Evolutionary conservation across 2,888 invertebrate genomes (phyloP), one percentile per base, ranked within the genome.

Genomic region (Muscina levida): DNA sequence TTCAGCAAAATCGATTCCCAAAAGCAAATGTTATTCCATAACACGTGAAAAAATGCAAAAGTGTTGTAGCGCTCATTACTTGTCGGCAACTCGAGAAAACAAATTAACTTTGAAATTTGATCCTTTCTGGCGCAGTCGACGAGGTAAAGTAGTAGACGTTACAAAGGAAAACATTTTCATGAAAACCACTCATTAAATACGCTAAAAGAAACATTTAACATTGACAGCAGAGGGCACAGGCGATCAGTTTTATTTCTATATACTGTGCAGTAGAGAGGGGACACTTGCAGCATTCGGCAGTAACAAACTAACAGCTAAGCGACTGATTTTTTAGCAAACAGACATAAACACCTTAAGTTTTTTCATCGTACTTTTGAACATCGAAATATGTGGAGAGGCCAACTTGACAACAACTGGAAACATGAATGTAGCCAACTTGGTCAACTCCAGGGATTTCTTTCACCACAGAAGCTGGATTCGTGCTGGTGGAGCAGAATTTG

Each of bases 261-360:
- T 37, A 62, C 22, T 62, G 19, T 37, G 42, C 22, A 39, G 19
- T 62, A 37, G 62, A 5, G 22, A 17, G 42, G 42, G 62, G 42
- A 62, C 42, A 42, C 13, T 19, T 22, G 62, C 39, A 42, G n/a
- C 42, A 62, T 2, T 10, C 56, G 53, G 53, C 66, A 65, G 85
- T 72, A 81, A 77, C 74, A 71, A 81, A 77, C 77, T 73, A 44
- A 80, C 73, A 19, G 37, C 19, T 62, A 87, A 87, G 86, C 87
- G 87, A 86, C 88, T 88, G 88, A 88, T 88, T 88, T 88, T 88
- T 88, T 87, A 88, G 84, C 84, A 84, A 87, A 87, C 85, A 87
- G 88, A 88, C 88, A 87, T 88, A 88, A 88, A 86, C 87, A 88
- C 81, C 87, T 85, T 83, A 51, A 62, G 72, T 62, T 42, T 42